A percentile compares a stretch with the other conserved stretches of the same genome.
phyloP scores from a whole-genome alignment of 2,113 vertebrate genomes.

The Albula goreensis region DNA sequence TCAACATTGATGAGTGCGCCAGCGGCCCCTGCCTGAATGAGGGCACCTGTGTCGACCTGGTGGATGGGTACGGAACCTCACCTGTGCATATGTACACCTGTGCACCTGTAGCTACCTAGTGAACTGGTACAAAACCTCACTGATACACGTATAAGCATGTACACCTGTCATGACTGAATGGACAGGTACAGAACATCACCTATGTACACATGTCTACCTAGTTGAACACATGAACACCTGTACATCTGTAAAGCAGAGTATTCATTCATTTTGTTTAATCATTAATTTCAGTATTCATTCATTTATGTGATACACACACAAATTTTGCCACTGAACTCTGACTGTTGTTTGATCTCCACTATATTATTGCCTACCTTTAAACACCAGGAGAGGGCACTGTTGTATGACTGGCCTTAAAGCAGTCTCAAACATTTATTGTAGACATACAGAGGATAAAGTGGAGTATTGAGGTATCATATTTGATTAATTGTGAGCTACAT shows the following conservation, averaged over 20 bases:
- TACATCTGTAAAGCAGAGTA: too few species aligned
- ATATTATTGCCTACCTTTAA: neutral
- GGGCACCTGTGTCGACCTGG: constrained; percentile 64
- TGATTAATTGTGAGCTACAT: neutral
- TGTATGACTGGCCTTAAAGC: neutral
- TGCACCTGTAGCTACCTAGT: neutral
- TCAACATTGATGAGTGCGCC: constrained; percentile 60
- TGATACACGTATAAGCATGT: too few species aligned
- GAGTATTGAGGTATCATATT: neutral
- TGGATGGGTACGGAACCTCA: constrained; percentile 62
- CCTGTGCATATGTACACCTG: neutral
- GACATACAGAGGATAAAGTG: neutral
- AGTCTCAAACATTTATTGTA: neutral
- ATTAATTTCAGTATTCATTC: too few species aligned
- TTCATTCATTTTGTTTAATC: too few species aligned
- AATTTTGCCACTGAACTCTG: too few species aligned
- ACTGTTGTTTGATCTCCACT: neutral
- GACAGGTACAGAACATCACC: too few species aligned
- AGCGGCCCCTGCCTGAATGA: constrained; percentile 71
- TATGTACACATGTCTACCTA: too few species aligned
- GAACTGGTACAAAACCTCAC: too few species aligned
- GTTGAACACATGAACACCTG: too few species aligned
- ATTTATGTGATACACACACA: too few species aligned
- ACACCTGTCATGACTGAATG: too few species aligned
- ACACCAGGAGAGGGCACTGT: neutral